These are phyloP conservation scores for Psittacula cyanocephala DNA, from an alignment of 2,113 vertebrate genomes.

Conservation along the genomic window DNA sequence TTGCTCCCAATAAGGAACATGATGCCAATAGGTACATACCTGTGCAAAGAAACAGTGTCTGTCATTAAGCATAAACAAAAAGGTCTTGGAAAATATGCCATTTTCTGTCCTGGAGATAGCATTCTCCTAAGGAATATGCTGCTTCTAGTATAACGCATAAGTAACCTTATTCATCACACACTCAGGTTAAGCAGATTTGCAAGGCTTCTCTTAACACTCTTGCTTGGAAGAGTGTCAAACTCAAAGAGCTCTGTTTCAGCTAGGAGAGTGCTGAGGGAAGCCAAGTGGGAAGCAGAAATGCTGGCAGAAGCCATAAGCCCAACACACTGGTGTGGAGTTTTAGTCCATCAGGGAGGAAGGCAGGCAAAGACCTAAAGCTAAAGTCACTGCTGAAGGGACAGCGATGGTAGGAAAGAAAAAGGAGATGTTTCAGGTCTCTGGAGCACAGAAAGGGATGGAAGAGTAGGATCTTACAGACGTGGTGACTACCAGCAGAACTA, in stretches of 20 bases:
- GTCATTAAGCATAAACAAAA: background rate
- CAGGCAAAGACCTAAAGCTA: background rate
- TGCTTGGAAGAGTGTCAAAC: background rate
- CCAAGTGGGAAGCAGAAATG: background rate
- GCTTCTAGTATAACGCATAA: background rate
- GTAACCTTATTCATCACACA: background rate
- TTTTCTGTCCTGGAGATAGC: background rate
- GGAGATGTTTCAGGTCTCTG: background rate
- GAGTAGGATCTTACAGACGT: background rate
- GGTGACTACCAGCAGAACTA: background rate
- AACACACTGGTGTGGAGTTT: background rate
- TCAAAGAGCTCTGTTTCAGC: background rate
- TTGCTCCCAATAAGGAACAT: slow-evolving; percentile 98
- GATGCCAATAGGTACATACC: slow-evolving; percentile 96
- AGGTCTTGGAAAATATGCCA: background rate
- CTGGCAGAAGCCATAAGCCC: background rate
- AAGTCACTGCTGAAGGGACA: background rate
- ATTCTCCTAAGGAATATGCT: background rate
- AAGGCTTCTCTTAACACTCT: background rate
- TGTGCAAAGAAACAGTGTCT: slow-evolving; percentile 55
- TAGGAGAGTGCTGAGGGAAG: background rate
- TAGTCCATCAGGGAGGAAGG: background rate
- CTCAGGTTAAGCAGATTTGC: background rate
- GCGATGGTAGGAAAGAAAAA: background rate
- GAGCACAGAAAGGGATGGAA: background rate